Base-by-base conservation (phyloP, 2,888 invertebrate genomes). In the Tetranychus piercei region DNA sequence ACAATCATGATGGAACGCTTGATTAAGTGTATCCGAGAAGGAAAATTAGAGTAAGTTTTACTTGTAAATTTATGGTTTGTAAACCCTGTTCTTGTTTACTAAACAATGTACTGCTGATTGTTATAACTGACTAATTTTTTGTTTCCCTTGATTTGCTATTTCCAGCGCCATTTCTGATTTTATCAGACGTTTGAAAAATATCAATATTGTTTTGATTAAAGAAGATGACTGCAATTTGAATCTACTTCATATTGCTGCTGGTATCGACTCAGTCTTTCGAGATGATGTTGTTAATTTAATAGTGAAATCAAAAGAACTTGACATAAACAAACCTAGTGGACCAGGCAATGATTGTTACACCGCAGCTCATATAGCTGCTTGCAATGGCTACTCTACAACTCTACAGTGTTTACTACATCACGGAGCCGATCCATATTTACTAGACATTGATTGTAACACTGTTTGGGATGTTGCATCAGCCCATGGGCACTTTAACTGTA, bases 141-240 rank as follows among this genome's bases (percentile, higher is more conserved):
- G 55, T 15, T 55, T 55, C 15, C 15, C 15, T 7, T 55, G 11
- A n/a, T 55, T 15, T 55, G 2, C 55, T 55, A 34, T 34, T 34
- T 34, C 34, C 34, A 22, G 34, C 8, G 15, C 15, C n/a, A 69
- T 34, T 22, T 23, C 44, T 67, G 22, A n/a, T 23, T 20, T 22
- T 55, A 55, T 55, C 15, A 55, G 6, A 55, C 9, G 15, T 55
- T 15, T 55, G 15, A 55, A 34, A 9, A 34, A 76, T 45, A 69
- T 74, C 71, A 76, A 76, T 34, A 23, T 45, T 22, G 69, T 73
- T 69, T 18, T 74, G 11, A 44, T 74, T 11, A 15, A 69, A 44
- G 23, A 43, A 45, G 74, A 76, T 44, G 72, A 74, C 23, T 69
- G 67, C 20, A 23, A 74, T 22, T 74, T 74, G 74, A 76, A 76